A percentile compares a stretch with the other conserved stretches of the same genome.
Evolutionary conservation across 2,888 invertebrate species (phyloP).

Genomic region (Drosophila macrospina): DNA sequence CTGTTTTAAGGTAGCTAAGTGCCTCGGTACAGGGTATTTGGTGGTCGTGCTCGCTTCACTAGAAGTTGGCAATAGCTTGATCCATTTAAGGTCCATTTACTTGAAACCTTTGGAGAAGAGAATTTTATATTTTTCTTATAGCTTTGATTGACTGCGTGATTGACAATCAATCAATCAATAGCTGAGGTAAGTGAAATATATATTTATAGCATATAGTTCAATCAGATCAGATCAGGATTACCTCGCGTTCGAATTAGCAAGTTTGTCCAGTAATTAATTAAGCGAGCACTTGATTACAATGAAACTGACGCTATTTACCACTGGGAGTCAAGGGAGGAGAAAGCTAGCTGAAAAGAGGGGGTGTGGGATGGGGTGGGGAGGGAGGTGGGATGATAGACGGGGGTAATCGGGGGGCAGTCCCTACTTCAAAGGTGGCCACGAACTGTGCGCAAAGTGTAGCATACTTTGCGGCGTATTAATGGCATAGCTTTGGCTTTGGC

Average conservation of each 20-base stretch:
- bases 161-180: too few relatives aligned
- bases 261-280: conserved; percentile 66
- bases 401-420: background rate
- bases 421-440: conserved; percentile 24
- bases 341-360: too few relatives aligned
- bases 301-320: conserved; percentile 75
- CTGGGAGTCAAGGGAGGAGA: conserved; percentile 22
- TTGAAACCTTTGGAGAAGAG: too few relatives aligned
- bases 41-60: too few relatives aligned
- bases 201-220: too few relatives aligned
- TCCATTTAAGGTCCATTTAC: too few relatives aligned
- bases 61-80: too few relatives aligned
- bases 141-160: too few relatives aligned
- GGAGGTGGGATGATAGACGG: background rate
- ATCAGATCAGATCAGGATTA: background rate
- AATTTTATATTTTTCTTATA: too few relatives aligned
- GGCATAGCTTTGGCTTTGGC: conserved; percentile 43
- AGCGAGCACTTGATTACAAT: conserved; percentile 75
- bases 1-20: too few relatives aligned
- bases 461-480: conserved; percentile 68
- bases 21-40: too few relatives aligned
- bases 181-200: too few relatives aligned
- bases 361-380: background rate
- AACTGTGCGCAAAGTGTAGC: conserved; percentile 50
- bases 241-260: conserved; percentile 21